phyloP scores from a whole-genome alignment of 2,888 invertebrate genomes.

The Apocheima hispidaria region DNA sequence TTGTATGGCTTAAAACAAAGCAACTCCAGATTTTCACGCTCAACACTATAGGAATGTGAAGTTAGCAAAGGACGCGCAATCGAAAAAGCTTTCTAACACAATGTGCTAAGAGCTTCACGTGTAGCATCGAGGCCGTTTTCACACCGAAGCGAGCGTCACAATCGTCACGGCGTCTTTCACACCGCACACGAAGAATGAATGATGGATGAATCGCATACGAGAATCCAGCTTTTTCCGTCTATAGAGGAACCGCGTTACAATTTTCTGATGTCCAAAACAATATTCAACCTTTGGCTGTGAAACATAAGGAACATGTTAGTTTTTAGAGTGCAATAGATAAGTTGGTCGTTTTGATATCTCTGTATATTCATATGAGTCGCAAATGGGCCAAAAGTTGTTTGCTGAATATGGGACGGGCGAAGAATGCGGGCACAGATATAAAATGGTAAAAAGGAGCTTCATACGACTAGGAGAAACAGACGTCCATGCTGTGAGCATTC shows the following conservation, averaged over 20 bases:
- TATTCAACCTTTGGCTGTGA: constrained; percentile 47
- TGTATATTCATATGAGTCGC: constrained; percentile 69
- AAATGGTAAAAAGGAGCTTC: constrained; percentile 18
- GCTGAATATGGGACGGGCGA: constrained; percentile 65
- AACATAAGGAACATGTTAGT: constrained; percentile 5
- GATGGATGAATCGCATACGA: constrained; percentile 78
- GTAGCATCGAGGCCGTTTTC: constrained; percentile 38
- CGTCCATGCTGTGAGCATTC: no score
- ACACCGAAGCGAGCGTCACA: constrained; percentile 69
- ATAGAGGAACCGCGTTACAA: constrained; percentile 52
- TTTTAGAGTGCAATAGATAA: constrained; percentile 29
- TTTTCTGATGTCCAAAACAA: constrained; percentile 40
- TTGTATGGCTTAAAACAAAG: constrained; percentile 34
- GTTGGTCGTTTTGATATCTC: constrained; percentile 60
- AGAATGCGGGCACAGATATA: constrained; percentile 47
- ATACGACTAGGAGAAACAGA: background rate
- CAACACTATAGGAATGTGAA: constrained; percentile 60
- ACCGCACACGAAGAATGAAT: constrained; percentile 70
- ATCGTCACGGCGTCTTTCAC: constrained; percentile 80
- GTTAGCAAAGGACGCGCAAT: constrained; percentile 54
- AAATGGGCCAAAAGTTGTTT: constrained; percentile 78
- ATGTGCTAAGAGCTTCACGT: constrained; percentile 57
- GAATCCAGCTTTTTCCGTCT: constrained; percentile 75
- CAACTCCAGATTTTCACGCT: constrained; percentile 43
- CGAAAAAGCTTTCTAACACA: constrained; percentile 64